Evolutionary conservation across 2,797 vertebrate species (phyloP), one percentile per base, ranked within the genome.

Genomic region (Clarias fuscus): DNA sequence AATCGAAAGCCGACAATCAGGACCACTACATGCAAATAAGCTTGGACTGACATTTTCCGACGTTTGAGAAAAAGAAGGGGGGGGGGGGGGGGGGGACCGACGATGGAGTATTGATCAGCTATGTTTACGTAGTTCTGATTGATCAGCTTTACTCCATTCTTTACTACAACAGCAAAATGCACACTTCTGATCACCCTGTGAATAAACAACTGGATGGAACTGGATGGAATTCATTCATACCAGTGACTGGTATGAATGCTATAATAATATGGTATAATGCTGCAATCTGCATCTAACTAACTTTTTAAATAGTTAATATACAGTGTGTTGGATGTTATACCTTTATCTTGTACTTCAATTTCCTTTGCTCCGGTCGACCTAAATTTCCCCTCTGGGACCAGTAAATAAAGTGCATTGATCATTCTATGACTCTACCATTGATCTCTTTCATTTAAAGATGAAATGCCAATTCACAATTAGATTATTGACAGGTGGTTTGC

Each of bases 1-100:
- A 95, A 96, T 95, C 89, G 91, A 85, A 93, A 90, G 61, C 73
- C 90, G 91, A 91, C 92, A 92, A 95, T 94, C 92, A 94, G 94
- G 92, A 93, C 93, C 92, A 93, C 93, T 92, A 92, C 93, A 94
- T 93, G 93, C 92, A 89, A 92, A 91, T 85, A 62, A 89, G 86
- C 91, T 87, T 76, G 79, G 92, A 90, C 88, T 88, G 92, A 89
- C 93, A 90, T 91, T 91, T 91, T 91, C 85, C 92, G 93, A 53
- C 48, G 48, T 53, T 11, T 13, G 37, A 53, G 13, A 53, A 53
- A 53, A 53, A 33, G 30, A n/a, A n/a, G n/a, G n/a, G n/a, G n/a
- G n/a, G n/a, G n/a, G n/a, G n/a, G n/a, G n/a, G n/a, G 2, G 2
- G 30, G 30, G 2, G 2, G 2, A 30, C 48, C 48, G 48, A 14